phyloP scores from a whole-genome alignment of 2,113 vertebrate genomes.

The Cyrtonyx montezumae region DNA sequence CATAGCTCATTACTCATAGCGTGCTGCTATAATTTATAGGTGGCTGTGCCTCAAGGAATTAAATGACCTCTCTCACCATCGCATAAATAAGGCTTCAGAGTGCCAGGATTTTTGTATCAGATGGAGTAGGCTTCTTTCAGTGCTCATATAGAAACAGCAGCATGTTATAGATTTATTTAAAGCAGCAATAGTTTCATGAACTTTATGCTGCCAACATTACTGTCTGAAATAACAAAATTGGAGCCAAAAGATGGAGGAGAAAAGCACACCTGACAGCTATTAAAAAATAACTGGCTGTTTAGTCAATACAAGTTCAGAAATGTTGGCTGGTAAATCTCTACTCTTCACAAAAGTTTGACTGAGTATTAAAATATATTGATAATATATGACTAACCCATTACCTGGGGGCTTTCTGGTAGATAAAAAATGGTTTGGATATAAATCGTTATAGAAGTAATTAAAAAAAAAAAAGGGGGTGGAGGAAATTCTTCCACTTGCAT shows the following conservation, averaged over 20 bases:
- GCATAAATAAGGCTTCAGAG: constrained; percentile 65
- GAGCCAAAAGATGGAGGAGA: background rate
- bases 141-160: constrained; percentile 12
- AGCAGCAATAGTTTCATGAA: constrained; percentile 35
- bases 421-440: background rate
- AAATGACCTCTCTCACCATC: constrained; percentile 70
- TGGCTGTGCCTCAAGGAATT: constrained; percentile 48
- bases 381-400: constrained; percentile 35
- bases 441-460: constrained; percentile 1
- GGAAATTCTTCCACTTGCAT: background rate
- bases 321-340: constrained; percentile 61
- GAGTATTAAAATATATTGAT: constrained; percentile 61
- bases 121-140: constrained; percentile 51
- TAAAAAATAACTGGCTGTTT: constrained; percentile 63
- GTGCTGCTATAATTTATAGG: constrained; percentile 70
- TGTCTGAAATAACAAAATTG: constrained; percentile 49
- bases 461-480: background rate
- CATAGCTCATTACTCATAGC: constrained; percentile 63
- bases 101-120: constrained; percentile 65
- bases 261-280: constrained; percentile 43
- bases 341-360: constrained; percentile 53
- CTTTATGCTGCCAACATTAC: constrained; percentile 41
- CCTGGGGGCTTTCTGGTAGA: background rate
- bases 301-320: constrained; percentile 72
- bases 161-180: constrained; percentile 71